Evolutionary conservation across 1,140 invertebrate species (phyloP).

Genomic region (Cotesia vestalis): DNA sequence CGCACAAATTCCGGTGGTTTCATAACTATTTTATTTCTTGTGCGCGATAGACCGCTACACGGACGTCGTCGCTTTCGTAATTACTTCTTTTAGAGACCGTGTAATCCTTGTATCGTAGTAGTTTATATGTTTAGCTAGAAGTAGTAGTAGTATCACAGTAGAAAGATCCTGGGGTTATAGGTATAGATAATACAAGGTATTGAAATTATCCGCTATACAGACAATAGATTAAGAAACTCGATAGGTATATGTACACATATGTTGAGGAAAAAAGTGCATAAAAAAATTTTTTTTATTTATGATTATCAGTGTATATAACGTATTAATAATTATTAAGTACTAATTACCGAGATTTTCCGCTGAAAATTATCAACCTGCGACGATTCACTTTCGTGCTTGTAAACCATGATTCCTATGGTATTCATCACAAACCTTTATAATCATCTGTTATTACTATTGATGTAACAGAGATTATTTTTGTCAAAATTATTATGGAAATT

Average conservation of each 20-base stretch:
- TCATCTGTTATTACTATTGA: no score
- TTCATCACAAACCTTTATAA: not conserved
- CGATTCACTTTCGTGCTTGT: conserved; percentile 25
- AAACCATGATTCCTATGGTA: conserved; percentile 13
- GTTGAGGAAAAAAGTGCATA: not conserved
- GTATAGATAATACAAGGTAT: not conserved
- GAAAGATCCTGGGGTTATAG: not conserved
- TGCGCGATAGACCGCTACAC: conserved; percentile 25
- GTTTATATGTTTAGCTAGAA: not conserved
- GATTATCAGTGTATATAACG: not conserved
- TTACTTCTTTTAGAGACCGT: not conserved
- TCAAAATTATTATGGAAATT: no score
- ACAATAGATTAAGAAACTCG: conserved; percentile 32
- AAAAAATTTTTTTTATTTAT: no score
- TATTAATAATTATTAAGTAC: not conserved
- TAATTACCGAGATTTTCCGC: conserved; percentile 14
- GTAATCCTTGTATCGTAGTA: not conserved
- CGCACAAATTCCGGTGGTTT: conserved; percentile 35
- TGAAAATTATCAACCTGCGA: conserved; percentile 8
- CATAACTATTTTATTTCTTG: conserved; percentile 35
- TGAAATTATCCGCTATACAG: conserved; percentile 10
- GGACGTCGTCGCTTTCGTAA: conserved; percentile 37
- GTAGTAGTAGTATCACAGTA: no score
- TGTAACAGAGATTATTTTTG: no score
- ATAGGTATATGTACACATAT: conserved; percentile 20